A percentile compares a stretch with the other conserved stretches of the same genome.
These are phyloP conservation scores for Prosopocoilus inquinatus DNA, from an alignment of 2,888 invertebrate species.

Conservation along the genomic window DNA sequence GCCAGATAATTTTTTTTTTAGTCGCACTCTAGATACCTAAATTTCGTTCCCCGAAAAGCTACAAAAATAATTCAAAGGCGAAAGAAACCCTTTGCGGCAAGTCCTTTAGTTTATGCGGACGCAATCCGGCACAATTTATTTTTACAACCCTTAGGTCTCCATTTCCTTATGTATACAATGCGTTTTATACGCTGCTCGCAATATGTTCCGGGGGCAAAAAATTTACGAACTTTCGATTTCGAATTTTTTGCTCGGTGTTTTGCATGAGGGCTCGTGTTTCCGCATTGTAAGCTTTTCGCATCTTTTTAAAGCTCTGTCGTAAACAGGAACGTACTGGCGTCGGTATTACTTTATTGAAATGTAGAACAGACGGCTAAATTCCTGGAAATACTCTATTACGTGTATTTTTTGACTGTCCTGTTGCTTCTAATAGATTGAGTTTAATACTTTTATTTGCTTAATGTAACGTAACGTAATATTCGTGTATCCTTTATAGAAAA, in stretches of 20 bases:
- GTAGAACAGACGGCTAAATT: too few relatives aligned
- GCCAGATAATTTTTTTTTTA: too few relatives aligned
- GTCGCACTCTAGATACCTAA: background rate
- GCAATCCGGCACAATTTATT: slow-evolving; percentile 26
- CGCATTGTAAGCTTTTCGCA: background rate
- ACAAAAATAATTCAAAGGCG: slow-evolving; percentile 7
- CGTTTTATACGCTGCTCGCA: background rate
- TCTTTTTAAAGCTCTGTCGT: background rate
- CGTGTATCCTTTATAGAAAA: too few relatives aligned
- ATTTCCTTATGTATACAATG: background rate
- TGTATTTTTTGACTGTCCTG: too few relatives aligned
- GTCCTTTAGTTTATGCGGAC: slow-evolving; percentile 19
- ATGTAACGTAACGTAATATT: too few relatives aligned
- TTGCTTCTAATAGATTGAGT: too few relatives aligned
- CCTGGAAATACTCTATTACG: too few relatives aligned
- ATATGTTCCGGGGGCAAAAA: background rate
- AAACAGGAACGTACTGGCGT: too few relatives aligned
- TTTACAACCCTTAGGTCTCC: slow-evolving; percentile 28
- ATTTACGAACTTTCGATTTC: slow-evolving; percentile 2
- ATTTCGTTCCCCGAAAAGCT: slow-evolving; percentile 13
- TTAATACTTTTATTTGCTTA: too few relatives aligned
- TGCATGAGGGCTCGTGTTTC: background rate
- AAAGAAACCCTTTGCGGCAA: slow-evolving; percentile 19
- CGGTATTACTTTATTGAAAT: too few relatives aligned
- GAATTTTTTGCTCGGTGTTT: background rate